These are phyloP conservation scores for Camptogramma bilineatum DNA, from an alignment of 2,888 invertebrate genomes.

Conservation along the genomic window DNA sequence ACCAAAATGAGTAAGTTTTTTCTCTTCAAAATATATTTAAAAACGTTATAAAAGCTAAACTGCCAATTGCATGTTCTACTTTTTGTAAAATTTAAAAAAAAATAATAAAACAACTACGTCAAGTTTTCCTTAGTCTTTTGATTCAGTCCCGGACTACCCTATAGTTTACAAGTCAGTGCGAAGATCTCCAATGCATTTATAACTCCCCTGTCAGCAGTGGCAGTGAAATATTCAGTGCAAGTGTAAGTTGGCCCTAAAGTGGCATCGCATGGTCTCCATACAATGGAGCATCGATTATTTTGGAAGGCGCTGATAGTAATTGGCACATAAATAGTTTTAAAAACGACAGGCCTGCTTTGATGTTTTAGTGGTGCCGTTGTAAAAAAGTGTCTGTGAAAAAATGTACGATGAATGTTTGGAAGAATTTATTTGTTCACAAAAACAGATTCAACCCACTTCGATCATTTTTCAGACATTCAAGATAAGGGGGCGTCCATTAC, in stretches of 20 bases:
- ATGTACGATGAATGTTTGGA: slow-evolving; percentile 5
- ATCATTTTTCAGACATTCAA: too few species aligned
- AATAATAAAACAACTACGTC: neutral
- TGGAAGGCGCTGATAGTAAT: slow-evolving; percentile 61
- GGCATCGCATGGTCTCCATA: slow-evolving; percentile 55
- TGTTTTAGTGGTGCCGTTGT: slow-evolving; percentile 40
- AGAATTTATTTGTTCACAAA: neutral
- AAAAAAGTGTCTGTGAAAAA: slow-evolving; percentile 34
- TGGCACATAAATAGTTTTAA: slow-evolving; percentile 60
- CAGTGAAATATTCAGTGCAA: slow-evolving; percentile 63
- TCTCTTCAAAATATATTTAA: too few species aligned
- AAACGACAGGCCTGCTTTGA: slow-evolving; percentile 38
- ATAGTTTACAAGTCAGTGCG: slow-evolving; percentile 53
- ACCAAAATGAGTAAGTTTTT: too few species aligned
- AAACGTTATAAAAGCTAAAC: too few species aligned
- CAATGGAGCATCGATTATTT: slow-evolving; percentile 70
- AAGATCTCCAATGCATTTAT: slow-evolving; percentile 60
- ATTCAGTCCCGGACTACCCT: slow-evolving; percentile 13
- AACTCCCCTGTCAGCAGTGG: slow-evolving; percentile 59
- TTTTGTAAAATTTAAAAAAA: neutral
- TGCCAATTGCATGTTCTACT: too few species aligned
- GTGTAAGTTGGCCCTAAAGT: slow-evolving; percentile 55
- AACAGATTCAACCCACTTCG: neutral
- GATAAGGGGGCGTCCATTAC: too few species aligned
- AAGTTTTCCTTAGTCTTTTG: neutral